These are phyloP conservation scores for Piaya cayana DNA, from an alignment of 2,113 vertebrate species.

Conservation along the genomic window DNA sequence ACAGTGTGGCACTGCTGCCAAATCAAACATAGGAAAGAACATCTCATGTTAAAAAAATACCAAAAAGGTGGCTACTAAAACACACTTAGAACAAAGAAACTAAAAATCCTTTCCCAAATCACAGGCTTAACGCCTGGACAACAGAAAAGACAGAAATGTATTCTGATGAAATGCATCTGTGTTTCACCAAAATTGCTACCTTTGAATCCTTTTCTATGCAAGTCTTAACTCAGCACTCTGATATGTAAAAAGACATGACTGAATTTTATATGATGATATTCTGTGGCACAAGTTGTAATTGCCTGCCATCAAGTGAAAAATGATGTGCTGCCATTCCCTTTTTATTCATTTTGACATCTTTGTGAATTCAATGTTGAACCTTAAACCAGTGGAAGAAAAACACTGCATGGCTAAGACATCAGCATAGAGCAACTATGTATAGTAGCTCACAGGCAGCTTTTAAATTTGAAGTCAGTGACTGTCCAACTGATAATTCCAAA, in stretches of 20 bases:
- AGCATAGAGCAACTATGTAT: not conserved
- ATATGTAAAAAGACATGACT: not conserved
- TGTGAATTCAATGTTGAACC: not conserved
- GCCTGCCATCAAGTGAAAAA: not conserved
- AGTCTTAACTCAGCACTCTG: not conserved
- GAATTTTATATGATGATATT: not conserved
- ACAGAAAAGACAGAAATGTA: not conserved
- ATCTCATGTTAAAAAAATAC: not conserved
- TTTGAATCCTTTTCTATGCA: not conserved
- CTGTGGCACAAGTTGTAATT: not conserved
- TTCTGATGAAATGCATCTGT: not conserved
- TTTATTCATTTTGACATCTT: not conserved
- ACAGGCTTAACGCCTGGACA: not conserved
- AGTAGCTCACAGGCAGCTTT: not conserved
- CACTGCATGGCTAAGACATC: not conserved
- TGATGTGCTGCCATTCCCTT: not conserved
- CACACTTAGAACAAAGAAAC: not conserved
- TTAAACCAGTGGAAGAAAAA: not conserved
- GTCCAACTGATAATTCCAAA: not conserved
- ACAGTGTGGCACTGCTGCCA: not conserved
- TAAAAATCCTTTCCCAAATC: not conserved
- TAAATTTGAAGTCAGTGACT: not conserved
- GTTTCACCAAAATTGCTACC: not conserved
- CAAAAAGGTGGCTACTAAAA: not conserved
- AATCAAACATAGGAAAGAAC: rapidly evolving